These are phyloP conservation scores for Gonioctena quinquepunctata DNA, from an alignment of 1,140 invertebrate genomes.

Conservation along the genomic window DNA sequence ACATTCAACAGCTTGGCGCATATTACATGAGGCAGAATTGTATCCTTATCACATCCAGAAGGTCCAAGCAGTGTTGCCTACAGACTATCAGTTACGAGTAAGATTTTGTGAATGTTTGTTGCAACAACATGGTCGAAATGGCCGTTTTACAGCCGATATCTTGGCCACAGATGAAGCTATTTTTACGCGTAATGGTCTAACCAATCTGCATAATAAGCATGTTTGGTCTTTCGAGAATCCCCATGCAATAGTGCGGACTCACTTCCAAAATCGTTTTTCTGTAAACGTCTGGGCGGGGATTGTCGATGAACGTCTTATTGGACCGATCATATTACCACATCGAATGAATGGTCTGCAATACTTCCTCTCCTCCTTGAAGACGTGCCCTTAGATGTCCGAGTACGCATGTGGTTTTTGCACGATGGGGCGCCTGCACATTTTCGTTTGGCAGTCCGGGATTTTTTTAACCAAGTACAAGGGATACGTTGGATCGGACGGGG, in stretches of 20 bases:
- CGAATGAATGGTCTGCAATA: not conserved
- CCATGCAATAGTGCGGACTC: not conserved
- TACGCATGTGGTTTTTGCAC: conserved; percentile 22
- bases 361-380: conserved; percentile 13
- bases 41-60: no score
- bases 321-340: not conserved
- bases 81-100: no score
- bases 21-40: no score
- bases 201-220: not conserved
- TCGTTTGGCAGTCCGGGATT: not conserved
- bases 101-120: no score
- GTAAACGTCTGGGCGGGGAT: conserved; percentile 13
- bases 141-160: no score
- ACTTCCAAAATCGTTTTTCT: not conserved
- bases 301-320: not conserved
- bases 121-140: no score
- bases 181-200: not conserved
- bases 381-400: conserved; percentile 1
- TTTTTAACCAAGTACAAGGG: not conserved
- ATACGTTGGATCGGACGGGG: conserved; percentile 16
- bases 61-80: no score
- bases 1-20: no score
- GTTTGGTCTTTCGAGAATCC: conserved; percentile 13
- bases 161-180: conserved; percentile 4
- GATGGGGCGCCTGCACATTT: conserved; percentile 25